Percentiles rank a stretch among this genome's conserved stretches.
phyloP scores from a whole-genome alignment of 2,888 invertebrate genomes.

The Drosophila anomalata region DNA sequence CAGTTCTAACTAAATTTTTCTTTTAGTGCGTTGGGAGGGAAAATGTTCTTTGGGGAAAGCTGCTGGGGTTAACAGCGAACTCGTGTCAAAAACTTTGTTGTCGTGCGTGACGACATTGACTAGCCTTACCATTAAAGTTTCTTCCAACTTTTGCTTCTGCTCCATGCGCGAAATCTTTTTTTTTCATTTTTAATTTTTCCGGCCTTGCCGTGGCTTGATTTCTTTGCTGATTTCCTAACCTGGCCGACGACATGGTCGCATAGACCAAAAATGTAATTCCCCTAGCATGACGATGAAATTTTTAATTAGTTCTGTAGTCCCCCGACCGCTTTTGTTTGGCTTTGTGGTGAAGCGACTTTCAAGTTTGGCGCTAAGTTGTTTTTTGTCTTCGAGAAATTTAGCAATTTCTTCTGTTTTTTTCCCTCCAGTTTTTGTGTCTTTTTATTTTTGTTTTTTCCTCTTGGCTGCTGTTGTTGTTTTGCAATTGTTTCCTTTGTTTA shows the following conservation, averaged over 20 bases:
- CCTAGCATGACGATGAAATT: slow-evolving; percentile 76
- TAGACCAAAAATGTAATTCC: slow-evolving; percentile 71
- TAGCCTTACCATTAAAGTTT: slow-evolving; percentile 35
- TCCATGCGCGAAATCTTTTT: slow-evolving; percentile 60
- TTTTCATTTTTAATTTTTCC: slow-evolving; percentile 11
- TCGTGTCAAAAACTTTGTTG: slow-evolving; percentile 46
- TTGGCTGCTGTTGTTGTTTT: slow-evolving; percentile 60
- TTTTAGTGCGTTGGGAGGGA: not conserved
- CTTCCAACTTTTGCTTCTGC: slow-evolving; percentile 34
- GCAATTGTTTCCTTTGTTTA: slow-evolving; percentile 74
- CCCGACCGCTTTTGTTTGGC: slow-evolving; percentile 19
- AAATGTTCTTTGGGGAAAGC: not conserved
- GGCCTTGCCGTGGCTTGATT: slow-evolving; percentile 46
- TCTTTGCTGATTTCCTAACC: slow-evolving; percentile 73
- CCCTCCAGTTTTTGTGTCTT: slow-evolving; percentile 42
- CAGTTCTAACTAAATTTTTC: not conserved
- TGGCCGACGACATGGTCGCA: slow-evolving; percentile 47
- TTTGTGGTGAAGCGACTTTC: slow-evolving; percentile 35
- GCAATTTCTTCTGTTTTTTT: slow-evolving; percentile 57
- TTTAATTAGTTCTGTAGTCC: slow-evolving; percentile 66
- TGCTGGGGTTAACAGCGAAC: slow-evolving; percentile 41
- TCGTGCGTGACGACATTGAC: slow-evolving; percentile 47
- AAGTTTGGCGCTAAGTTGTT: slow-evolving; percentile 68
- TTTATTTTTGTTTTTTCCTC: slow-evolving; percentile 42
- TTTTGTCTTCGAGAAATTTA: slow-evolving; percentile 65